These are phyloP conservation scores for Urocitellus parryii DNA, from an alignment of 2,113 vertebrate genomes.

Conservation along the genomic window DNA sequence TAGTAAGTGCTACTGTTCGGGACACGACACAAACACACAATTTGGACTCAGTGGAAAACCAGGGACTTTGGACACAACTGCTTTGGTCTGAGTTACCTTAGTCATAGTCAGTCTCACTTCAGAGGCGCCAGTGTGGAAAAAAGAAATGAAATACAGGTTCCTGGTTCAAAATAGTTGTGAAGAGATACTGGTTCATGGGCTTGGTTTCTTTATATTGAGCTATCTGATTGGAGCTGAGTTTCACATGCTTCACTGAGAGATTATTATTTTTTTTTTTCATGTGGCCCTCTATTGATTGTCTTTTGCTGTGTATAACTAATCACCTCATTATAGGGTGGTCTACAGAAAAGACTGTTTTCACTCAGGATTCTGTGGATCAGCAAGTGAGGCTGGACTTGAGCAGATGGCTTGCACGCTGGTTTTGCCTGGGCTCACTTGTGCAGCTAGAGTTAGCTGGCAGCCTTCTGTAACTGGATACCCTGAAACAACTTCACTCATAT, in stretches of 20 bases:
- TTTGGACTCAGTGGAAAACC: background rate
- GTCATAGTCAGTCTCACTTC: slow-evolving; percentile 14
- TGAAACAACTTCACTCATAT: background rate
- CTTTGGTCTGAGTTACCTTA: background rate
- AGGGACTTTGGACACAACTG: background rate
- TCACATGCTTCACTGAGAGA: background rate
- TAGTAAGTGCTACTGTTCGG: background rate
- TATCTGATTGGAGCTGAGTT: background rate
- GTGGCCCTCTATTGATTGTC: background rate
- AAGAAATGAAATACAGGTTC: background rate
- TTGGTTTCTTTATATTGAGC: background rate
- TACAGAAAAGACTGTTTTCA: background rate
- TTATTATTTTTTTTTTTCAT: background rate
- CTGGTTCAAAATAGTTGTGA: background rate
- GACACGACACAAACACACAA: background rate
- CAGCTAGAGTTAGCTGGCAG: background rate
- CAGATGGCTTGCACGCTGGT: background rate
- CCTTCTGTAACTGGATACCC: background rate
- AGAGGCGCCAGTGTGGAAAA: background rate
- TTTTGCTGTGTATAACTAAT: background rate
- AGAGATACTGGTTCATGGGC: background rate
- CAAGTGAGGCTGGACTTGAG: background rate
- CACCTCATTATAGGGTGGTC: no score
- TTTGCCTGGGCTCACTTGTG: background rate
- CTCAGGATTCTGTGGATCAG: background rate